These are phyloP conservation scores for Scaptomyza graminum DNA, from an alignment of 1,140 invertebrate genomes.

Conservation along the genomic window DNA sequence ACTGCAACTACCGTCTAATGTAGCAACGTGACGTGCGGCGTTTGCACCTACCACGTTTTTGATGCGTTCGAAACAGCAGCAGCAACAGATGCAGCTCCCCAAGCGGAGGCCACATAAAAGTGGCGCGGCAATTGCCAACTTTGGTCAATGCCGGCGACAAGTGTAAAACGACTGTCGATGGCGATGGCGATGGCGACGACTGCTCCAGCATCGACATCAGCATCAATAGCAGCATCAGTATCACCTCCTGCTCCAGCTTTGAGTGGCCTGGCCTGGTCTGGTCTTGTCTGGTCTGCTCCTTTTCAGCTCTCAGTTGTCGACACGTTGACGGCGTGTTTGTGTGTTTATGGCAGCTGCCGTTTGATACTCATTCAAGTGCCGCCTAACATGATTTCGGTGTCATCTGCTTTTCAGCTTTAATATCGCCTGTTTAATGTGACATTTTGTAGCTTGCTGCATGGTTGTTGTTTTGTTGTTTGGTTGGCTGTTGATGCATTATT, in stretches of 20 bases:
- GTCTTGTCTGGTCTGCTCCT: constrained; percentile 24
- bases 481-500: constrained; percentile 67
- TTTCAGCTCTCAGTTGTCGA: constrained; percentile 30
- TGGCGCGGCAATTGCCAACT: constrained; percentile 82
- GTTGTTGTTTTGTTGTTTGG: neutral
- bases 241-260: constrained; percentile 10
- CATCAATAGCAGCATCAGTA: constrained; percentile 8
- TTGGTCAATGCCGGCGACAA: constrained; percentile 81
- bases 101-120: constrained; percentile 77
- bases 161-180: constrained; percentile 78
- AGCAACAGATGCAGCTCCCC: constrained; percentile 46
- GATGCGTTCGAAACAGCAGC: constrained; percentile 51
- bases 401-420: constrained; percentile 82
- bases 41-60: constrained; percentile 76
- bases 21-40: constrained; percentile 78
- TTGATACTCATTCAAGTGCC: constrained; percentile 82
- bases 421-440: constrained; percentile 81
- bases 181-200: constrained; percentile 52
- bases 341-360: constrained; percentile 82
- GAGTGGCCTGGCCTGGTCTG: neutral
- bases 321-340: constrained; percentile 66
- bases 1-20: constrained; percentile 62
- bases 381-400: constrained; percentile 82
- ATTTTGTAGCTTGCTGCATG: constrained; percentile 55
- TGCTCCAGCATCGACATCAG: constrained; percentile 40